Conservation (phyloP, 1,140 invertebrate genomes). For the Drosophila yakuba region DNA sequence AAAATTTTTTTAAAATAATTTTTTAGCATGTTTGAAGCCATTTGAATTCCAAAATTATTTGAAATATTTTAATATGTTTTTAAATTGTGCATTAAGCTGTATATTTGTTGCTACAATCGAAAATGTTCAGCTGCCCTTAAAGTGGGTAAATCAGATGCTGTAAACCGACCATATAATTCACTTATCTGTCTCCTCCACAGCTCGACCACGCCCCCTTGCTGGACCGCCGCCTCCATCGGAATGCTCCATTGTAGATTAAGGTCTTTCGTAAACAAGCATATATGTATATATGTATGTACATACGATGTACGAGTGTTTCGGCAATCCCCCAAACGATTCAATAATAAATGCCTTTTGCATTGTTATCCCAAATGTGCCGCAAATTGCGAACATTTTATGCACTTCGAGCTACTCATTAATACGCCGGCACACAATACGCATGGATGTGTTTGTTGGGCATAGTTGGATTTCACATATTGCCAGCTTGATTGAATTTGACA, state of each 20-base stretch:
- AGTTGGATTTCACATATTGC: constrained; percentile 27
- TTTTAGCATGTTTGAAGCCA: too few species aligned
- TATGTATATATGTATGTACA: neutral
- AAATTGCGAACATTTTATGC: constrained; percentile 58
- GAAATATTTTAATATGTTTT: too few species aligned
- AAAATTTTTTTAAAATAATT: too few species aligned
- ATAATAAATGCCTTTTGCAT: constrained; percentile 53
- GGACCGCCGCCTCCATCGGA: neutral
- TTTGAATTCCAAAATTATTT: too few species aligned
- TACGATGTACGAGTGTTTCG: neutral
- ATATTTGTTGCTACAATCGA: too few species aligned
- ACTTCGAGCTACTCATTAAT: constrained; percentile 53
- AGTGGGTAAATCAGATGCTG: constrained; percentile 15
- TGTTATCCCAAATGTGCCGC: constrained; percentile 39
- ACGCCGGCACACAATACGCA: constrained; percentile 10
- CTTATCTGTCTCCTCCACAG: constrained; percentile 23
- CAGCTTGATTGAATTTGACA: constrained; percentile 62
- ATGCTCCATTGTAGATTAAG: constrained; percentile 23
- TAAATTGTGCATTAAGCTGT: too few species aligned
- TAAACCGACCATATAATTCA: constrained; percentile 24
- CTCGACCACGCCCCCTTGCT: neutral
- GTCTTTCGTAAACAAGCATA: neutral
- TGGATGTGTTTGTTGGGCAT: too few species aligned
- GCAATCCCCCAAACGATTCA: constrained; percentile 46
- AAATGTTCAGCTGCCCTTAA: neutral